Evolutionary conservation across 2,113 vertebrate species (phyloP), one percentile per base, ranked within the genome.

Genomic region (Noctilio leporinus): DNA sequence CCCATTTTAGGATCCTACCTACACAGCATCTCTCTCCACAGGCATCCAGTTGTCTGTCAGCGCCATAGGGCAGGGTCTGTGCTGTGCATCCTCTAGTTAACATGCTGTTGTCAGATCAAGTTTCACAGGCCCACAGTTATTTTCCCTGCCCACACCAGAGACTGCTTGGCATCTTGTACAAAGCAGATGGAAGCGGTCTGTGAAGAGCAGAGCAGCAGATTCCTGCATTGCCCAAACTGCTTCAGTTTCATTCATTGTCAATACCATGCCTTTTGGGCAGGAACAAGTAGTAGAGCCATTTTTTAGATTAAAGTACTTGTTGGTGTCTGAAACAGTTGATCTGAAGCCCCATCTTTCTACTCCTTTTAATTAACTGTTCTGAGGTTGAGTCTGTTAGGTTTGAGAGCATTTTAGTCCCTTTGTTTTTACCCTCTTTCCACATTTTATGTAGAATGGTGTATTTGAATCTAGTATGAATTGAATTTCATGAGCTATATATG

Each of bases 301-400:
- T 69, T 38, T 16, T 38, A 43, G 49, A 35, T 76, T 77, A 57
- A 83, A 89, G 45, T 57, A 40, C 40, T 64, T 47, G 33, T 80
- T 67, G 89, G 62, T 53, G 20, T 91, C 89, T 92, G 57, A 67
- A 70, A 89, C 82, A 73, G 76, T 10, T 62, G 83, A 80, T 90
- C 59, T 53, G 28, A 89, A 51, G 45, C 35, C 43, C 15, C 20
- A 0, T 64, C 51, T 67, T 85, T 30, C 64, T 53, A 19, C 45
- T 86, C 33, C 11, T 87, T 80, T 64, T 43, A 55, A 45, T 35
- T 4, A 65, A 62, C 73, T 65, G 4, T 55, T 53, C 19, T 5
- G 16, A 67, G 82, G 28, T 57, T 62, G 26, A 28, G 70, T 73
- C 16, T 81, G 26, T 69, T 62, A 53, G 82, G 24, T 82, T 78